A percentile compares a stretch with the other conserved stretches of the same genome.
Conservation (phyloP, 2,888 invertebrate genomes). For the Andrena dorsata region DNA sequence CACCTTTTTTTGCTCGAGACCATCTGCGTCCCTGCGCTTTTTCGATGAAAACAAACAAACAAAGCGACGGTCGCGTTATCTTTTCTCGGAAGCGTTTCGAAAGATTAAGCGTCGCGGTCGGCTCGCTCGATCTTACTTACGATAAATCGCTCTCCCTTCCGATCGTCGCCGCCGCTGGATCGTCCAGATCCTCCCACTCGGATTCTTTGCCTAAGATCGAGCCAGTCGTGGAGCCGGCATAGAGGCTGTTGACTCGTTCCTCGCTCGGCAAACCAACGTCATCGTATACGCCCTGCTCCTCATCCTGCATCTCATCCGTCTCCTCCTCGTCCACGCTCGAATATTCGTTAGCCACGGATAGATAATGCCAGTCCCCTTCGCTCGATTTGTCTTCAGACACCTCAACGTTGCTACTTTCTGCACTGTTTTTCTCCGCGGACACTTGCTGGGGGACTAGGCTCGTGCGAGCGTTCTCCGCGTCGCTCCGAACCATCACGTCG, state of each 20-base stretch:
- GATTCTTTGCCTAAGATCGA: slow-evolving; percentile 78
- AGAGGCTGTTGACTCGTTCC: slow-evolving; percentile 82
- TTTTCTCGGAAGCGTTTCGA: slow-evolving; percentile 2
- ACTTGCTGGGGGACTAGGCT: too few relatives aligned
- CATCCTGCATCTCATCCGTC: slow-evolving; percentile 44
- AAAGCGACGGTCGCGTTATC: background rate
- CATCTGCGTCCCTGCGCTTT: slow-evolving; percentile 33
- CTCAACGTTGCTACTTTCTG: background rate
- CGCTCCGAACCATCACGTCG: slow-evolving; percentile 71
- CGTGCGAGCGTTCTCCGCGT: background rate
- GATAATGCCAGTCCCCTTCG: slow-evolving; percentile 56
- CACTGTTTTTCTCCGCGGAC: background rate
- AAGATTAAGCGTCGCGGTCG: background rate
- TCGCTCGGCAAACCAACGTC: slow-evolving; percentile 77
- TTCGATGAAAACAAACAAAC: slow-evolving; percentile 3
- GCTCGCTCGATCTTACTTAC: slow-evolving; percentile 42
- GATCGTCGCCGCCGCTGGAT: slow-evolving; percentile 39
- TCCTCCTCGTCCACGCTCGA: slow-evolving; percentile 72
- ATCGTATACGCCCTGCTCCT: slow-evolving; percentile 76
- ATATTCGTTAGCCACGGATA: slow-evolving; percentile 72
- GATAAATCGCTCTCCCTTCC: slow-evolving; percentile 42
- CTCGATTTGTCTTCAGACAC: background rate
- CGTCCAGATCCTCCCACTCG: slow-evolving; percentile 83
- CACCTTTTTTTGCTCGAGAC: slow-evolving; percentile 66
- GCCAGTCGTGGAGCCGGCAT: slow-evolving; percentile 77